Evolutionary conservation across 1,140 invertebrate species (phyloP), one percentile per base, ranked within the genome.

Genomic region (Megalonaias nervosa): DNA sequence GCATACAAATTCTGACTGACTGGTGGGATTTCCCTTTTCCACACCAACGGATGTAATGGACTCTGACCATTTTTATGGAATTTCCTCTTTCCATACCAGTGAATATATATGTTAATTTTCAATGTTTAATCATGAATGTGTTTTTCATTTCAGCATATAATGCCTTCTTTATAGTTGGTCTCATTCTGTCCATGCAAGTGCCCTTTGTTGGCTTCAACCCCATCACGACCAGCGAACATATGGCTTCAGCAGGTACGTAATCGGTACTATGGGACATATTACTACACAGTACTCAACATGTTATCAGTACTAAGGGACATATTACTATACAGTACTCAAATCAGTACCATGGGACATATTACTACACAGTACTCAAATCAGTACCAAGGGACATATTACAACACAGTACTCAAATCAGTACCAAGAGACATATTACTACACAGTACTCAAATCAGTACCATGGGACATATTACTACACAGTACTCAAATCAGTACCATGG

Each of bases 201-300:
- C 99, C 99, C 62, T 99, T 99, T 92, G 99, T 99, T 81, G 99
- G 98, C 61, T 99, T 99, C 91, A 98, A 99, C 92, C 98, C 99
- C 48, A 98, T 99, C 71, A 93, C 97, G 79, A 99, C 99, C n/a
- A 99, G 97, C 90, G 99, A 99, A 92, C 99, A 99, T 89, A 99
- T 99, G 98, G 98, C 98, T 69, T 97, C 98, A 69, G 94, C 95
- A 88, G 97, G 96, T 94, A 91, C 78, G 82, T 81, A 38, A 64
- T 19, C 60, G 75, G 26, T 55, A 48, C 14, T 5, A 0, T 2
- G 55, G 58, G 4, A 48, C 19, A 62, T 15, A 12, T 73, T 65
- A 19, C 31, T 48, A 38, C 16, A 26, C 11, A n/a, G 31, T 61
- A 26, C 4, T 6, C 38, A n/a, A 59, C 26, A 26, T 26, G 26